Percentiles rank a stretch among this genome's conserved stretches.
Evolutionary conservation across 2,888 invertebrate genomes (phyloP).

Genomic region (Chrysina gloriosa): DNA sequence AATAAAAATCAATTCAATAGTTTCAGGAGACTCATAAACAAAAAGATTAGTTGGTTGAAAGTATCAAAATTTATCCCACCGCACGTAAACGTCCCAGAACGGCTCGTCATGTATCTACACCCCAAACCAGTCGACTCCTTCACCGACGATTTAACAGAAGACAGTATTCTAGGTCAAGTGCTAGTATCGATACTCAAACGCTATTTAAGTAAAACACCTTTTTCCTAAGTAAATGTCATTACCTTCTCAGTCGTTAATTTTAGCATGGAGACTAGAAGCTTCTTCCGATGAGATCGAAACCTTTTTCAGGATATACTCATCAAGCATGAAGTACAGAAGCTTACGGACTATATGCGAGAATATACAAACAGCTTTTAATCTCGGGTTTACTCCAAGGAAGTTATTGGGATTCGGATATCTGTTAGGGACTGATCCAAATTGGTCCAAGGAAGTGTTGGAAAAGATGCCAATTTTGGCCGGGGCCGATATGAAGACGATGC

Average conservation of each 20-base stretch:
- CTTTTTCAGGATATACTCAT: slow-evolving; percentile 59
- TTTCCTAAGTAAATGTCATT: slow-evolving; percentile 23
- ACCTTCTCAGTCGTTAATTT: slow-evolving; percentile 48
- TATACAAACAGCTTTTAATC: slow-evolving; percentile 68
- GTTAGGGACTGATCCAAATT: slow-evolving; percentile 70
- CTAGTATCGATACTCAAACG: slow-evolving; percentile 54
- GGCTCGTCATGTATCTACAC: slow-evolving; percentile 57
- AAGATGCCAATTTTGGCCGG: slow-evolving; percentile 69
- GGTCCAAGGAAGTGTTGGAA: slow-evolving; percentile 69
- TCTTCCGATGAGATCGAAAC: slow-evolving; percentile 58
- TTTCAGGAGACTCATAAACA: slow-evolving; percentile 61
- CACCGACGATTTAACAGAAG: slow-evolving; percentile 50
- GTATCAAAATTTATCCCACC: slow-evolving; percentile 59
- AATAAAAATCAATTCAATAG: slow-evolving; percentile 53
- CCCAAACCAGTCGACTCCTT: slow-evolving; percentile 48
- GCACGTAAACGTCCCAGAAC: slow-evolving; percentile 61
- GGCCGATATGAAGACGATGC: slow-evolving; percentile 68
- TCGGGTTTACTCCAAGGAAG: slow-evolving; percentile 68
- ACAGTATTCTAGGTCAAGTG: slow-evolving; percentile 55
- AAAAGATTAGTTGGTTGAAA: slow-evolving; percentile 63
- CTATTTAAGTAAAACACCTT: slow-evolving; percentile 60
- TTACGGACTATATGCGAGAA: slow-evolving; percentile 68
- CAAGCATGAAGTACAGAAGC: slow-evolving; percentile 63
- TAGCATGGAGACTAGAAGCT: slow-evolving; percentile 63
- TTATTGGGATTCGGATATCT: slow-evolving; percentile 73